Evolutionary conservation across 1,140 invertebrate genomes (phyloP), one percentile per base, ranked within the genome.

Genomic region (Portunus trituberculatus): DNA sequence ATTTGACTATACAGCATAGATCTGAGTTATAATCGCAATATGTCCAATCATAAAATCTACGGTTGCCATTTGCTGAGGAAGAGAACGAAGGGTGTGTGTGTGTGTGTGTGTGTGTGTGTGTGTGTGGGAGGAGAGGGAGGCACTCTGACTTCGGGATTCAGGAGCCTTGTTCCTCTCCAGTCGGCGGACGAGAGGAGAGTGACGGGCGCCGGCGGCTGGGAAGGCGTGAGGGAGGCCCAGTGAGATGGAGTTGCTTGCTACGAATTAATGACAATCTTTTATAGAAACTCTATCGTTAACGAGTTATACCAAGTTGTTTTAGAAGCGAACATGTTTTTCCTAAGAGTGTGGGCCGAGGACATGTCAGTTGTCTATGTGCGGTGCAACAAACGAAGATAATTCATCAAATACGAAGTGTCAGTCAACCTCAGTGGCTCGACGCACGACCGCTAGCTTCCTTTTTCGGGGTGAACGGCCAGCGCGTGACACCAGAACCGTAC

Each of bases 381-480:
- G n/a, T 39, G 32, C 4, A 20, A n/a, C 7, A 95, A 25, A 76
- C 2, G 45, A 25, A 31, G 0, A 25, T 86, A 46, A 67, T 87
- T 28, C 28, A 32, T 86, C 20, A 39, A 87, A 25, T 32, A 91
- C 67, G 31, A 8, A 87, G 46, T 67, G 28, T 87, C 45, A 28
- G 92, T 48, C 48, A 93, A 28, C 84, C 29, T n/a, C 45, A 16
- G 6, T n/a, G 83, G 29, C 25, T 45, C 31, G 59, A 59, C 83
- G 82, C 32, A 25, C 94, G 48, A 95, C 94, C 94, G 94, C 94
- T 95, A 95, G 90, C 94, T 95, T 95, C 94, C 94, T 95, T 59
- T 59, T 89, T 95, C 92, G 94, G 94, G 94, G 94, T 95, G 94
- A 95, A 95, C 52, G 94, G 91, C 94, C 94, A 89, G 91, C 82